These are phyloP conservation scores for Hypocryptadius cinnamomeus DNA, from an alignment of 2,113 vertebrate species.

Conservation along the genomic window DNA sequence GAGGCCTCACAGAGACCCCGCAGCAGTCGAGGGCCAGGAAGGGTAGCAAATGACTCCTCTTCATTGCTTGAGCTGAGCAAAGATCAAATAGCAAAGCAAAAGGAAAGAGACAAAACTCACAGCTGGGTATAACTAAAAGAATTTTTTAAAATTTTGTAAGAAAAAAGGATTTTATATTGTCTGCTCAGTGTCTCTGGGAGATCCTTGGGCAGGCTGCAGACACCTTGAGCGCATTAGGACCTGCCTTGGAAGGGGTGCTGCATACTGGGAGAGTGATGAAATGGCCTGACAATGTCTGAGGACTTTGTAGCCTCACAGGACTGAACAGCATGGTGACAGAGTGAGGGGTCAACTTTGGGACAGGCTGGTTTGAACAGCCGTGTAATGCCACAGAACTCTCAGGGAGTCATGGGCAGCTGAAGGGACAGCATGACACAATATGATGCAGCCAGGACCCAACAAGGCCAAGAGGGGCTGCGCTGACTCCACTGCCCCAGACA, in stretches of 20 bases:
- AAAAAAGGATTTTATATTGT: neutral
- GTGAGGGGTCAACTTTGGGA: neutral
- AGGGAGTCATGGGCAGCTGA: accelerated
- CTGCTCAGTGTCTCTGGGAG: neutral
- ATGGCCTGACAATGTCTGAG: neutral
- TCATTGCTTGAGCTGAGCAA: neutral
- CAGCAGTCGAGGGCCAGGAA: neutral
- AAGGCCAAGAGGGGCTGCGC: no score
- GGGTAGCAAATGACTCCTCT: neutral
- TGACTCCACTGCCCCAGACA: accelerated
- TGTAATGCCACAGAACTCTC: neutral
- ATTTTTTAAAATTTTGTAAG: neutral
- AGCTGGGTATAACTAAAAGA: neutral
- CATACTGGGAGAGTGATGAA: neutral
- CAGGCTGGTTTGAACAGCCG: neutral
- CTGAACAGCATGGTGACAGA: neutral
- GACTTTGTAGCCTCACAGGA: neutral
- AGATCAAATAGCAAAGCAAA: neutral
- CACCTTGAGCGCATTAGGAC: neutral
- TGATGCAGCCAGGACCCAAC: accelerated
- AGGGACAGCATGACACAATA: no score
- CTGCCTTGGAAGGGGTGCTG: neutral
- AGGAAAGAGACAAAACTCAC: neutral
- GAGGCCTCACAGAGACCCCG: neutral
- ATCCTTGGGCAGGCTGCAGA: neutral